Evolutionary conservation across 2,888 invertebrate genomes (phyloP).

Genomic region (Ormyrus pomaceus): DNA sequence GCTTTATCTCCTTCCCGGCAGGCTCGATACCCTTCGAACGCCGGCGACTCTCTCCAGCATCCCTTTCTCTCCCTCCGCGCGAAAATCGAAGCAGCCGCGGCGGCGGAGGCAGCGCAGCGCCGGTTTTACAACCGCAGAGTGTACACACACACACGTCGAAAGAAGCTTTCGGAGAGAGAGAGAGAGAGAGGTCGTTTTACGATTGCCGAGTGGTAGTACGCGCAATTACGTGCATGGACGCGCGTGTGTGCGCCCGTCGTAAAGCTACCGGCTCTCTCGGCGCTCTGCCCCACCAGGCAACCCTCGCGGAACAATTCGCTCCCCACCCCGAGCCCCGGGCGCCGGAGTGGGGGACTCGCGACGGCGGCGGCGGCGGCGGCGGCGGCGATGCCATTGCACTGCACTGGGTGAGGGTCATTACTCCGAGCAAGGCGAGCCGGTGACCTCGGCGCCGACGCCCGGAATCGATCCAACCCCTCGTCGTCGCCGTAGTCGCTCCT

Average conservation of each 20-base stretch:
- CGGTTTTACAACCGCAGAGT: slow-evolving; percentile 8
- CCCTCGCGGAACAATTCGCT: no score
- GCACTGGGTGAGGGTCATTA: slow-evolving; percentile 76
- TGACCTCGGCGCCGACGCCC: slow-evolving; percentile 76
- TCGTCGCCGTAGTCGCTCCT: slow-evolving; percentile 50
- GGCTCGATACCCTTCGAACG: slow-evolving; percentile 24
- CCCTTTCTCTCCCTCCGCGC: slow-evolving; percentile 5
- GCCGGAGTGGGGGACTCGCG: slow-evolving; percentile 18
- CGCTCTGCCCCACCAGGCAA: no score
- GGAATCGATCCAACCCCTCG: slow-evolving; percentile 73
- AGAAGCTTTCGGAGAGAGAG: no score
- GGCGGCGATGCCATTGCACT: slow-evolving; percentile 73
- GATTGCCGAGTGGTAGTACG: neutral
- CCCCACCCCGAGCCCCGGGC: slow-evolving; percentile 5
- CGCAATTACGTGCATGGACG: neutral
- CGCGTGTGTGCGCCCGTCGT: neutral
- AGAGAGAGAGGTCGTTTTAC: neutral
- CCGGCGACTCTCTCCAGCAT: neutral
- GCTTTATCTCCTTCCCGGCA: slow-evolving; percentile 32
- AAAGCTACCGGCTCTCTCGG: no score
- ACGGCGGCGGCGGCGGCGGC: neutral
- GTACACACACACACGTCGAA: neutral
- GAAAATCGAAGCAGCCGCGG: neutral
- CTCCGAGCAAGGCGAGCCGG: slow-evolving; percentile 74
- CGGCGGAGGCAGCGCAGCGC: neutral